Evolutionary conservation across 37 sponge, comb jelly and placozoan genomes (phyloP), one percentile per base, ranked within the genome.

Genomic region (Beroe ovata): DNA sequence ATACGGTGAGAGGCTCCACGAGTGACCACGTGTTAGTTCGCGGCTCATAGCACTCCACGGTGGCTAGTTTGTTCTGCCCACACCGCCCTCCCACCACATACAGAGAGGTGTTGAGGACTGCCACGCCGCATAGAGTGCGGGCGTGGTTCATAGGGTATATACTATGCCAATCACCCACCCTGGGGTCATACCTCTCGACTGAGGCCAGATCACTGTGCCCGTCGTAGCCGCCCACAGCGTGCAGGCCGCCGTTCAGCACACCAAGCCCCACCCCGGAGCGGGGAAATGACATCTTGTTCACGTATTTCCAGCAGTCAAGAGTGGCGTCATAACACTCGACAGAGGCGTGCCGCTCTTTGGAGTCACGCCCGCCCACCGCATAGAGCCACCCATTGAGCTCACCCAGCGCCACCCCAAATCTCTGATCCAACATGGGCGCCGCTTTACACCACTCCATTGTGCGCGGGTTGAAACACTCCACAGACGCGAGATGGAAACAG

Each of bases 301-400:
- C 84, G 33, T 77, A 77, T 26, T 77, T 77, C 84, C 84, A 77
- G 42, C 23, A 42, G 54, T 77, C 84, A 1, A 77, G 47, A 3
- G 84, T 77, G 47, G 84, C 84, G 84, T 77, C 84, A 29, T 77
- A 77, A 23, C 84, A 77, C 84, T 77, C 84, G 1, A 77, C 84
- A 3, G 36, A 32, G 28, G 84, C 26, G 84, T 77, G 84, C 23
- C 84, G 42, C 84, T 77, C 84, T 25, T 42, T 39, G 16, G 84
- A 39, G 29, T 77, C 84, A 36, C 84, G 35, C 28, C 84, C 84
- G 3, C 84, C 84, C 28, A 77, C 84, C 38, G 84, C 84, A 20
- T 77, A 77, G 54, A 77, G 33, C 84, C 84, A 77, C 29, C 84
- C 84, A 20, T 42, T 77, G 23, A 77, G 84, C 47, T 77, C 84